phyloP scores from a whole-genome alignment of 2,888 invertebrate genomes.

The Caenorhabditis virilis region DNA sequence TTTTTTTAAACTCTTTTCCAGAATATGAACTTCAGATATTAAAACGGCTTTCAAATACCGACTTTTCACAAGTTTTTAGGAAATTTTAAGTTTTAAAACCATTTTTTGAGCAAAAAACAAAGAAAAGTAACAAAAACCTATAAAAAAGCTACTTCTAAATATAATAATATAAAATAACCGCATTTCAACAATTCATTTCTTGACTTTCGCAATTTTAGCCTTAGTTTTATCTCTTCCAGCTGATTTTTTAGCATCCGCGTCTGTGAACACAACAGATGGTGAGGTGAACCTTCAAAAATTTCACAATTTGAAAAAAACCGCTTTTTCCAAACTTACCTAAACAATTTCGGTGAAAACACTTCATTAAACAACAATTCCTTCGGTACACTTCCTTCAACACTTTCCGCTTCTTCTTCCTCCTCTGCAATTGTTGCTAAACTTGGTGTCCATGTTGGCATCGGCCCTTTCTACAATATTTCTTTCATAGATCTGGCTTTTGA shows the following conservation, averaged over 20 bases:
- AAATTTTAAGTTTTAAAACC: conserved; percentile 5
- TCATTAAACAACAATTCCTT: conserved; percentile 28
- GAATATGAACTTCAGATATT: background rate
- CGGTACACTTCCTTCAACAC: conserved; percentile 8
- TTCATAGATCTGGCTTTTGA: background rate
- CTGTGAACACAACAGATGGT: conserved; percentile 61
- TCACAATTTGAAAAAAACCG: background rate
- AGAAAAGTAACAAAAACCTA: conserved; percentile 6
- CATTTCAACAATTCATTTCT: conserved; percentile 56
- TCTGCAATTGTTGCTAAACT: conserved; percentile 48
- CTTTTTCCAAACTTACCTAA: conserved; percentile 3
- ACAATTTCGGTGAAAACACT: conserved; percentile 23
- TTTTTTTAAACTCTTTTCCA: no score
- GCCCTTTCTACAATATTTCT: conserved; percentile 34
- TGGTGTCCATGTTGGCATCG: conserved; percentile 63
- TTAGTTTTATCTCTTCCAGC: conserved; percentile 61
- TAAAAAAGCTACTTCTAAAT: conserved; percentile 2
- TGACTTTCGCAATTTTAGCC: conserved; percentile 67
- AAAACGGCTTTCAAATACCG: background rate
- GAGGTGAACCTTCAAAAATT: conserved; percentile 50
- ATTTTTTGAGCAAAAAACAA: no score
- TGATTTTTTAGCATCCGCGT: conserved; percentile 57
- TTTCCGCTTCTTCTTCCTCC: conserved; percentile 37
- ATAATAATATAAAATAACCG: conserved; percentile 1
- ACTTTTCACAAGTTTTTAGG: background rate